Percentiles rank a stretch among this genome's conserved stretches.
These are phyloP conservation scores for Pollicipes pollicipes DNA, from an alignment of 1,140 invertebrate genomes.

Conservation along the genomic window DNA sequence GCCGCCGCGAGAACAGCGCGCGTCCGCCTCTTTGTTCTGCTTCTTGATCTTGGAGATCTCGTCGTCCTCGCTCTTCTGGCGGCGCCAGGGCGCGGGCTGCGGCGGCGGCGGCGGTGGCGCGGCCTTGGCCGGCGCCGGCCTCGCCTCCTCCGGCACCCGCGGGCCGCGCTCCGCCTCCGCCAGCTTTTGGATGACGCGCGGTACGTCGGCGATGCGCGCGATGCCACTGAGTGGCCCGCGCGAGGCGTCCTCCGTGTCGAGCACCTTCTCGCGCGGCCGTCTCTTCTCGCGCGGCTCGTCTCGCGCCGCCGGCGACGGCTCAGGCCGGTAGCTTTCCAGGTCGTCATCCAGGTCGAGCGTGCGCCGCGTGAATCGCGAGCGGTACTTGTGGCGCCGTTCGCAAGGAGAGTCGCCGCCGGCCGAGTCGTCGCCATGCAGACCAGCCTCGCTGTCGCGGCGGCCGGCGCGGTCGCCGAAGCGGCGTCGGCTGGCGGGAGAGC, in stretches of 20 bases:
- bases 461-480: constrained; percentile 23
- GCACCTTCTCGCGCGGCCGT: constrained; percentile 53
- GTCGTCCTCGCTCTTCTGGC: constrained; percentile 70
- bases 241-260: constrained; percentile 75
- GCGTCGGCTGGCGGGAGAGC: constrained; percentile 18
- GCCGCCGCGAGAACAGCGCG: neutral
- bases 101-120: constrained; percentile 28
- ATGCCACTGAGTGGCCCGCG: constrained; percentile 65
- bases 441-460: constrained; percentile 29
- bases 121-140: constrained; percentile 32
- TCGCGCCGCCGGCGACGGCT: neutral
- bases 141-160: constrained; percentile 19
- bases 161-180: constrained; percentile 27
- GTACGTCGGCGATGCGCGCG: constrained; percentile 41
- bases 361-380: constrained; percentile 50
- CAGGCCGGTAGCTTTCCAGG: neutral
- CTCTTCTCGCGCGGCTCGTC: constrained; percentile 28
- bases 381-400: constrained; percentile 36
- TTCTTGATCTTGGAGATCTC: constrained; percentile 75
- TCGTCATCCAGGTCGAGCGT: constrained; percentile 14
- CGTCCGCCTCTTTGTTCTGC: constrained; percentile 45
- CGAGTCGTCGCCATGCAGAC: constrained; percentile 8
- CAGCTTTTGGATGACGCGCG: constrained; percentile 68
- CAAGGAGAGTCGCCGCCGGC: neutral
- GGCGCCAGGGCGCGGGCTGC: constrained; percentile 24